phyloP scores from a whole-genome alignment of 2,888 invertebrate species.

The Chromoteleia sp. region DNA sequence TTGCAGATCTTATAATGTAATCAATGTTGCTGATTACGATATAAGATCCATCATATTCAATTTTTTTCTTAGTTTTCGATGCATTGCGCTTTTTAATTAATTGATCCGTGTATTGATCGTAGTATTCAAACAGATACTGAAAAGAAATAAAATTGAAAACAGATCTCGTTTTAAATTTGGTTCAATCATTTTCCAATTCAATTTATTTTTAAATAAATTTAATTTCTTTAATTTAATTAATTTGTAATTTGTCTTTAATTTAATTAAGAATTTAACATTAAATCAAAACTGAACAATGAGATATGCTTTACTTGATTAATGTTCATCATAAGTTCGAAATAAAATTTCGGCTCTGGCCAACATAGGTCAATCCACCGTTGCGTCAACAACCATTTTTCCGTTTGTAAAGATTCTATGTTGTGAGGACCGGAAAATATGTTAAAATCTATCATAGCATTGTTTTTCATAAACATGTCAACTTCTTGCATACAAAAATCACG shows the following conservation, averaged over 20 bases:
- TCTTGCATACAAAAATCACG: slow-evolving; percentile 31
- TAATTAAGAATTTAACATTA: too few species aligned
- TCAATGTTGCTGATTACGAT: slow-evolving; percentile 40
- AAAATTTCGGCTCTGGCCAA: slow-evolving; percentile 33
- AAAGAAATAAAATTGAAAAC: not conserved
- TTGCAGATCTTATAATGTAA: slow-evolving; percentile 11
- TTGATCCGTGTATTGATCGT: not conserved
- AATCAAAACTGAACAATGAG: too few species aligned
- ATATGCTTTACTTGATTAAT: slow-evolving; percentile 45
- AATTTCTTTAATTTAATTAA: not conserved
- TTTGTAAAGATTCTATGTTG: slow-evolving; percentile 13
- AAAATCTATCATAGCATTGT: slow-evolving; percentile 15
- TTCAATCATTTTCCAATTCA: too few species aligned
- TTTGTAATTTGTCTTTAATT: too few species aligned
- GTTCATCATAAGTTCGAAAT: slow-evolving; percentile 36
- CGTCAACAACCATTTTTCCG: slow-evolving; percentile 1
- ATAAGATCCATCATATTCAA: slow-evolving; percentile 9
- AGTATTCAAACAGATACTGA: slow-evolving; percentile 30
- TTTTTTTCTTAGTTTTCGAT: slow-evolving; percentile 15
- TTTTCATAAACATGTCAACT: slow-evolving; percentile 4
- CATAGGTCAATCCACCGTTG: slow-evolving; percentile 15
- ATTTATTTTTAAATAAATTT: too few species aligned
- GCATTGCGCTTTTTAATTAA: slow-evolving; percentile 20
- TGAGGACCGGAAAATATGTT: not conserved
- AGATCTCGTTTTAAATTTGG: too few species aligned